Percentiles rank a stretch among this genome's conserved stretches.
phyloP scores from a whole-genome alignment of 2,113 vertebrate species.

The Semnornis frantzii region DNA sequence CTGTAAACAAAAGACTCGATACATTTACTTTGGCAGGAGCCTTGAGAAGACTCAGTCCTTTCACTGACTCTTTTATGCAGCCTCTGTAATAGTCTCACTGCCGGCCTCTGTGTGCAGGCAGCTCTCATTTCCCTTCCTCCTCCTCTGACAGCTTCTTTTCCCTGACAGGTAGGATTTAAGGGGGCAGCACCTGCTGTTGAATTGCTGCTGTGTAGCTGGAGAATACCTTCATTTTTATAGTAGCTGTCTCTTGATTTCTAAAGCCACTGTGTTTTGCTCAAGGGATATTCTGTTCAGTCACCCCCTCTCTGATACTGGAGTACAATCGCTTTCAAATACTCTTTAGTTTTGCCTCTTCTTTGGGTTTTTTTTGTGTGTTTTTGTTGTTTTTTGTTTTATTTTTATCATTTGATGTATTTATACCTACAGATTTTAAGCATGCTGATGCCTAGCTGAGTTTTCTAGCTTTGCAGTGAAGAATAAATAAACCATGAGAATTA shows the following conservation, averaged over 20 bases:
- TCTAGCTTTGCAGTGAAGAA: neutral
- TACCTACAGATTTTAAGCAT: neutral
- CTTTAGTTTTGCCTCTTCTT: neutral
- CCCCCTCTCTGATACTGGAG: neutral
- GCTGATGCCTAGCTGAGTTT: neutral
- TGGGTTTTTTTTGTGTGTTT: neutral
- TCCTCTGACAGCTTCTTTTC: neutral
- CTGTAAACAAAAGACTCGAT: constrained; percentile 57
- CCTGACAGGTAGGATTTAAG: neutral
- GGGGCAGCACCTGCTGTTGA: neutral
- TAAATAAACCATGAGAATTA: neutral
- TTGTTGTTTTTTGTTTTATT: neutral
- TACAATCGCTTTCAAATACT: neutral
- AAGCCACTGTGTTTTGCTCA: neutral
- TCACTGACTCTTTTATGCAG: constrained; percentile 42
- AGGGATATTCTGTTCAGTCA: neutral
- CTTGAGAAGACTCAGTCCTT: neutral
- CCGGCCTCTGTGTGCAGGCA: neutral
- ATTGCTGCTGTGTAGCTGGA: neutral
- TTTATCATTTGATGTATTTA: neutral
- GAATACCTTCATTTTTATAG: neutral
- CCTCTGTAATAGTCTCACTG: neutral
- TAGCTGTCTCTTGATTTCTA: neutral
- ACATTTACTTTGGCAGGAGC: constrained; percentile 59
- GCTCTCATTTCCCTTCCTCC: neutral